Conservation (phyloP, 2,113 vertebrate species). For the Maylandia zebra region DNA sequence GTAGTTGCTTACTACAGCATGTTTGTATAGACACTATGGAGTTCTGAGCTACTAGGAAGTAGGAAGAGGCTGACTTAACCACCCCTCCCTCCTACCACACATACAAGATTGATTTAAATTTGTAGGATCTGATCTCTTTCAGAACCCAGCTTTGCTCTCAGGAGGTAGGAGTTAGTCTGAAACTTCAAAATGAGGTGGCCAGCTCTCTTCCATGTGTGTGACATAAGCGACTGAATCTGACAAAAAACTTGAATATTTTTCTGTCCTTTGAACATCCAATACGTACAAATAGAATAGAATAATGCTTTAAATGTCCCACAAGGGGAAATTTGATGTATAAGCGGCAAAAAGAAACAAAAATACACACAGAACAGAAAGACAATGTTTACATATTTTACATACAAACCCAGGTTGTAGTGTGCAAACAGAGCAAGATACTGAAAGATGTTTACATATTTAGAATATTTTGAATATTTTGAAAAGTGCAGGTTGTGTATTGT, state of each 20-base stretch:
- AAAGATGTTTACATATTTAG: too few relatives aligned
- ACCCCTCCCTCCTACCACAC: neutral
- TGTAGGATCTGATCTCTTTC: neutral
- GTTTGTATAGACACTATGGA: neutral
- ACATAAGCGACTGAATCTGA: neutral
- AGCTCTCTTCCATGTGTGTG: neutral
- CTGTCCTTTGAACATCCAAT: too few relatives aligned
- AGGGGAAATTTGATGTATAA: too few relatives aligned
- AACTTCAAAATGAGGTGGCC: neutral
- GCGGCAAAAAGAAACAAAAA: too few relatives aligned
- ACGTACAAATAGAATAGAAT: too few relatives aligned
- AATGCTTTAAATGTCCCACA: too few relatives aligned
- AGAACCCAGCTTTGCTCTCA: neutral
- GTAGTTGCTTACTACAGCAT: neutral
- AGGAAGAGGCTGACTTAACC: neutral
- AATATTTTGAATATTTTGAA: too few relatives aligned
- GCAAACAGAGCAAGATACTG: too few relatives aligned
- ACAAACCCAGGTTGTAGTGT: too few relatives aligned
- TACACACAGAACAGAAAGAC: too few relatives aligned
- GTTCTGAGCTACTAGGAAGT: neutral
- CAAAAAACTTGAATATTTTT: neutral
- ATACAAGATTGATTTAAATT: neutral
- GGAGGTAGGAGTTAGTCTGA: neutral
- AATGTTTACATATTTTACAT: too few relatives aligned
- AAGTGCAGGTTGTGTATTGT: too few relatives aligned